Percentiles rank a stretch among this genome's conserved stretches.
These are phyloP conservation scores for Nomada fabriciana DNA, from an alignment of 2,888 invertebrate genomes.

Conservation along the genomic window DNA sequence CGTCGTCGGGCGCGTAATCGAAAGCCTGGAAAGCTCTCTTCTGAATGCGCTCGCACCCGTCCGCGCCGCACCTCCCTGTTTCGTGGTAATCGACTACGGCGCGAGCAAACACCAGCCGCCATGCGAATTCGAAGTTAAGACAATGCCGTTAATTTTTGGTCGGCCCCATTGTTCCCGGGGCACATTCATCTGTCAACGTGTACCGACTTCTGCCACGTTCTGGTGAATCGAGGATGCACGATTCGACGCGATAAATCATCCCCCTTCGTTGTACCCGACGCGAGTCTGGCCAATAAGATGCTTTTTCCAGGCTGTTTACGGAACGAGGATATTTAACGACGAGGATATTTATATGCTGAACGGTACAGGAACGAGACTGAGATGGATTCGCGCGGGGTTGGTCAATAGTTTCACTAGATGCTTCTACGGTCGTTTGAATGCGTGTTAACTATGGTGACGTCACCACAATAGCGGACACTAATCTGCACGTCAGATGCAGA, in stretches of 20 bases:
- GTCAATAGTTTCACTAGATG: conserved; percentile 71
- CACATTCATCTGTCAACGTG: conserved; percentile 83
- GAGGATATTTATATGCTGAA: background rate
- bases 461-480: conserved; percentile 85
- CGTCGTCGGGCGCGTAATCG: conserved; percentile 61
- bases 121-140: conserved; percentile 82
- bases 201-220: conserved; percentile 72
- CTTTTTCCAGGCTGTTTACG: background rate
- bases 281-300: background rate
- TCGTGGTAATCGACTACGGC: conserved; percentile 73
- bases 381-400: conserved; percentile 24
- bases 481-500: conserved; percentile 84
- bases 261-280: background rate
- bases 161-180: conserved; percentile 81
- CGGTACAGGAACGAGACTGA: background rate
- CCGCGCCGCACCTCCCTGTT: conserved; percentile 52
- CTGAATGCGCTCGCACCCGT: conserved; percentile 44
- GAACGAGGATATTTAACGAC: background rate
- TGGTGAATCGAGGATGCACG: conserved; percentile 32
- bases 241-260: conserved; percentile 41
- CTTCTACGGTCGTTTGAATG: conserved; percentile 76
- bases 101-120: conserved; percentile 68
- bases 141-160: conserved; percentile 84
- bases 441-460: conserved; percentile 84
- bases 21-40: conserved; percentile 59